Conservation (phyloP, 2,113 vertebrate genomes). For the Laticauda colubrina region DNA sequence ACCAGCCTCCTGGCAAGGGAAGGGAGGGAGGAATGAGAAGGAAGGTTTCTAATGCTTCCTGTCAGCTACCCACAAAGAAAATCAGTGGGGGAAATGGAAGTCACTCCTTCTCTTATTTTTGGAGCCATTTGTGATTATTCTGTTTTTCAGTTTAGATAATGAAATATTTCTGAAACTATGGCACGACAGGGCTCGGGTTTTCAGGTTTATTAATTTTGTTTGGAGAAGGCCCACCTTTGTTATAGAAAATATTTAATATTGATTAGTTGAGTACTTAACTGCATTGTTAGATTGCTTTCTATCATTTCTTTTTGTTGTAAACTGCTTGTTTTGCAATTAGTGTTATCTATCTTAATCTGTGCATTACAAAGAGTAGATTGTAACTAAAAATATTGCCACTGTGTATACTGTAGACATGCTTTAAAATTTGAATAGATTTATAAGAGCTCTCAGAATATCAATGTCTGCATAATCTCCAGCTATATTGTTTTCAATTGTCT, state of each 20-base stretch:
- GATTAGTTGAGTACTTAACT: not conserved
- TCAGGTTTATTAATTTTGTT: not conserved
- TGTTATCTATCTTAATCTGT: not conserved
- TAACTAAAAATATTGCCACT: not conserved
- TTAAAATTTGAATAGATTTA: not conserved
- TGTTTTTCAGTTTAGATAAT: not conserved
- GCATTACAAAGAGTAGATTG: not conserved
- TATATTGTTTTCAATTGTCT: not conserved
- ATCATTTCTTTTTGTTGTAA: no score
- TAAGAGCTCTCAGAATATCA: not conserved
- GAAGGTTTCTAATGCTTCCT: not conserved
- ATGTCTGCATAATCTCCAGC: not conserved
- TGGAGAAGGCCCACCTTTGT: not conserved
- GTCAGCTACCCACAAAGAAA: not conserved
- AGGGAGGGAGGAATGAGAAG: not conserved
- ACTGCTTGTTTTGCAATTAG: not conserved
- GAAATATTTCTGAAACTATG: not conserved
- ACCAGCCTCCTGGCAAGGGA: not conserved
- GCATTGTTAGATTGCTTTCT: not conserved
- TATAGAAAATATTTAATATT: not conserved
- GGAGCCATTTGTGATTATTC: not conserved
- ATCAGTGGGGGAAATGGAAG: not conserved
- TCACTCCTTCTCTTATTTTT: not conserved
- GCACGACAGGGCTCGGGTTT: not conserved
- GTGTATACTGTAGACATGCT: not conserved